These are phyloP conservation scores for Stenodema calcarata DNA, from an alignment of 2,888 invertebrate species.

Conservation along the genomic window DNA sequence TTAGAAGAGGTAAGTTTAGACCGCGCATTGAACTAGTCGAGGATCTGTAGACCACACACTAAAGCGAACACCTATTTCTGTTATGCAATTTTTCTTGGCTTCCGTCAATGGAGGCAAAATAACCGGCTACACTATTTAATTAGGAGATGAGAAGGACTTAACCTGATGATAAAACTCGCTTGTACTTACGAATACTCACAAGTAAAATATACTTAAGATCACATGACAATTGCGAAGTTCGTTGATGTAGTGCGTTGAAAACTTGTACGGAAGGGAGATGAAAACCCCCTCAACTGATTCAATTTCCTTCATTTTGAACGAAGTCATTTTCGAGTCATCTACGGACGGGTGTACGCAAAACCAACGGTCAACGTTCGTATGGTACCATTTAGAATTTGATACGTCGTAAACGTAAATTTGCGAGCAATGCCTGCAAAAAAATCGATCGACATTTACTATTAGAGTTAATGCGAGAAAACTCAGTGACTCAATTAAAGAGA, in stretches of 20 bases:
- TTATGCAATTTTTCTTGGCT: too few species aligned
- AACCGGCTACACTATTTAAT: too few species aligned
- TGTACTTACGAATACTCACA: constrained; percentile 9
- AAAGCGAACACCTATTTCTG: too few species aligned
- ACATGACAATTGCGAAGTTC: neutral
- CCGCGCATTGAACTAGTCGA: too few species aligned
- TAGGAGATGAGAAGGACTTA: too few species aligned
- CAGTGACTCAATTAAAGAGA: too few species aligned
- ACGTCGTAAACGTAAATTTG: constrained; percentile 5
- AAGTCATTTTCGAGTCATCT: neutral
- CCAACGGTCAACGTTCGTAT: neutral
- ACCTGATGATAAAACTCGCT: too few species aligned
- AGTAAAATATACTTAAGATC: neutral
- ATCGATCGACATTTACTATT: neutral
- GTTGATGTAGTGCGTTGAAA: neutral
- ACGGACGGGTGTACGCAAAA: neutral
- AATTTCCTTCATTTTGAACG: neutral
- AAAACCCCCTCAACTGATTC: constrained; percentile 11
- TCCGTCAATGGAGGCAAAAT: too few species aligned
- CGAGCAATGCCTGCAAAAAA: constrained; percentile 4
- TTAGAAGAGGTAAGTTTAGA: too few species aligned
- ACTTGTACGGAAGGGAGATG: neutral
- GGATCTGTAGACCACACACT: too few species aligned
- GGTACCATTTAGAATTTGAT: neutral
- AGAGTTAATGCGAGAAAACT: too few species aligned